Percentiles rank a stretch among this genome's conserved stretches.
Conservation (phyloP, 2,113 vertebrate genomes). For the Bothrops jararaca region DNA sequence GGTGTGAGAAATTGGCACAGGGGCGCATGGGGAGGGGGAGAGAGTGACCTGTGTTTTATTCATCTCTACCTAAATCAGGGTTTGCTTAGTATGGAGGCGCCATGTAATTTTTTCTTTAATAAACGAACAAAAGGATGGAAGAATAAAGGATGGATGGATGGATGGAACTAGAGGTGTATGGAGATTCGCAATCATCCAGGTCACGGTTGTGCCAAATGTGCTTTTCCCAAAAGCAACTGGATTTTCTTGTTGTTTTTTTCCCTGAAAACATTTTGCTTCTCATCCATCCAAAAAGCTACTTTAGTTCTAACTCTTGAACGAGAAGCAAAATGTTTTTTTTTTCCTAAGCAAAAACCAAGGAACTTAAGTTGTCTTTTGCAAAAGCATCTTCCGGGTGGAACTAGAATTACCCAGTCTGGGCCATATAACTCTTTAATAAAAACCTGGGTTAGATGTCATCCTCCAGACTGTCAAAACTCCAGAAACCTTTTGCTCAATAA, state of each 20-base stretch:
- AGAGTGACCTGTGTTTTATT: background rate
- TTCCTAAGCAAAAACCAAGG: background rate
- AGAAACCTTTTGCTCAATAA: background rate
- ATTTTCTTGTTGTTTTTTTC: background rate
- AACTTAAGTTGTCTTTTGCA: too few relatives aligned
- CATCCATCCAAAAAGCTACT: background rate
- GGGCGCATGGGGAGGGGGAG: fast-evolving
- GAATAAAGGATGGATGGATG: background rate
- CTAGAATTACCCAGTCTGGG: background rate
- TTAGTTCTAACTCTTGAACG: background rate
- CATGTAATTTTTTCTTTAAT: background rate
- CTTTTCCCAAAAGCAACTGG: background rate
- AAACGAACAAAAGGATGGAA: background rate
- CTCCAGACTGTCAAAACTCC: background rate
- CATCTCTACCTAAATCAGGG: background rate
- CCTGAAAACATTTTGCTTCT: background rate
- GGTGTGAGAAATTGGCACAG: background rate
- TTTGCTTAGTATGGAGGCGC: background rate
- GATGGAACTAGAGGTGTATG: background rate
- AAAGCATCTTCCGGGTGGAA: background rate
- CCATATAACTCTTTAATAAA: background rate
- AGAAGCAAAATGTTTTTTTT: background rate
- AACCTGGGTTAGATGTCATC: background rate
- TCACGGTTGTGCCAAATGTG: background rate
- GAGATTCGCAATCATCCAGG: background rate